phyloP scores from a whole-genome alignment of 2,797 vertebrate species.

The Percopsis omiscomaycus region DNA sequence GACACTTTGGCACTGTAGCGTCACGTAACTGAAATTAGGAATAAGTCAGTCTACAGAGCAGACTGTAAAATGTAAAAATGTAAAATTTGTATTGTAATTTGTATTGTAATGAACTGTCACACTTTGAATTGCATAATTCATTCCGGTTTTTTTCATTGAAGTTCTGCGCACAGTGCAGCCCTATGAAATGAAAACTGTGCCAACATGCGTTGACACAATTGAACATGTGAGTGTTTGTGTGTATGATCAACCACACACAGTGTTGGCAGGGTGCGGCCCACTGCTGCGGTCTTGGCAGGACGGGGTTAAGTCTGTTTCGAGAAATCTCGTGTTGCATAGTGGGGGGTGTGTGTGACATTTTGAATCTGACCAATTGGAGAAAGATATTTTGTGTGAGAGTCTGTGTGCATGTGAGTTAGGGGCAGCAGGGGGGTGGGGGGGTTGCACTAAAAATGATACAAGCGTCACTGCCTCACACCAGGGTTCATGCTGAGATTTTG shows the following conservation, averaged over 20 bases:
- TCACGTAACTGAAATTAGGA: too few species aligned
- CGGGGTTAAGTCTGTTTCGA: slow-evolving; percentile 41
- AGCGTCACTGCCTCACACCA: slow-evolving; percentile 39
- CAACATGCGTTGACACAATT: slow-evolving; percentile 8
- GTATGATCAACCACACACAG: slow-evolving; percentile 15
- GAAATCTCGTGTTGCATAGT: slow-evolving; percentile 60
- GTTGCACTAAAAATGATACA: slow-evolving; percentile 25
- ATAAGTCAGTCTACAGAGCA: too few species aligned
- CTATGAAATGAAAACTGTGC: slow-evolving; percentile 7
- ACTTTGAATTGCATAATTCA: too few species aligned
- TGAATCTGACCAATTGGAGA: slow-evolving; percentile 53
- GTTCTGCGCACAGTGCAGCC: neutral
- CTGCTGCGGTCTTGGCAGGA: slow-evolving; percentile 33
- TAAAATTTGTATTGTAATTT: too few species aligned
- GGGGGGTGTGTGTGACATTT: slow-evolving; percentile 62
- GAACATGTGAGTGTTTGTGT: neutral
- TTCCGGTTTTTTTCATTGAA: neutral
- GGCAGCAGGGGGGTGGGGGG: slow-evolving; percentile 15
- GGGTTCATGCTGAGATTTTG: slow-evolving; percentile 31
- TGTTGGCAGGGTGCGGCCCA: slow-evolving; percentile 40
- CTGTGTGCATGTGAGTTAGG: slow-evolving; percentile 22
- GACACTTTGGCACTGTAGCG: too few species aligned
- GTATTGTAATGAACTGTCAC: too few species aligned
- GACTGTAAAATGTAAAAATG: too few species aligned
- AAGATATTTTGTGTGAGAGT: slow-evolving; percentile 18